phyloP scores from a whole-genome alignment of 2,113 vertebrate species.

The Terrapene triunguis region DNA sequence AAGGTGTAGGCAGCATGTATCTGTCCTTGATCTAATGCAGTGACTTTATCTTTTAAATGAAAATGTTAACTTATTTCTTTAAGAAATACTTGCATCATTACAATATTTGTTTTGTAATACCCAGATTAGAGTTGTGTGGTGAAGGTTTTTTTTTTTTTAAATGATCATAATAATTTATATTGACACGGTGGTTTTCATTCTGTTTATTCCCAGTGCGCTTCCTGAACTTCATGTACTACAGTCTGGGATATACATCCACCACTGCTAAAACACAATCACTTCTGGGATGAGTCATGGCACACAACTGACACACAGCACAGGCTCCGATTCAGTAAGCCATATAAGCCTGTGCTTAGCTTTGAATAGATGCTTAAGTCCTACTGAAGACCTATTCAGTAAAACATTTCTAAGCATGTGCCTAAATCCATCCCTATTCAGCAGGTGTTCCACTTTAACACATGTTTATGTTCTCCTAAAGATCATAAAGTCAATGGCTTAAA shows the following conservation, averaged over 20 bases:
- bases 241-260: background rate
- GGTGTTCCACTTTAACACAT: background rate
- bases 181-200: background rate
- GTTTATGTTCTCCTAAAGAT: background rate
- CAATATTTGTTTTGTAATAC: background rate
- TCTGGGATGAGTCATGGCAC: background rate
- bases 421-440: background rate
- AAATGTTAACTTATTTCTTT: background rate
- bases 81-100: background rate
- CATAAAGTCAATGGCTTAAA: background rate
- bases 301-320: background rate
- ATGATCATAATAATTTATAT: background rate
- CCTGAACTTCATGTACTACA: background rate
- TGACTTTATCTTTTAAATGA: background rate
- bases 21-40: background rate
- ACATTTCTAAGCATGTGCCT: rapidly evolving
- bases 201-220: background rate
- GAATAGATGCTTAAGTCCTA: background rate
- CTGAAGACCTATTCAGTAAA: background rate
- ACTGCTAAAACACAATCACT: background rate
- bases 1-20: conserved; percentile 39
- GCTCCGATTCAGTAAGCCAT: background rate
- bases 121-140: background rate
- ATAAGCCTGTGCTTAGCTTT: background rate
- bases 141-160: background rate